Evolutionary conservation across 2,113 vertebrate species (phyloP).

Genomic region (Microcebus lehilahytsara): DNA sequence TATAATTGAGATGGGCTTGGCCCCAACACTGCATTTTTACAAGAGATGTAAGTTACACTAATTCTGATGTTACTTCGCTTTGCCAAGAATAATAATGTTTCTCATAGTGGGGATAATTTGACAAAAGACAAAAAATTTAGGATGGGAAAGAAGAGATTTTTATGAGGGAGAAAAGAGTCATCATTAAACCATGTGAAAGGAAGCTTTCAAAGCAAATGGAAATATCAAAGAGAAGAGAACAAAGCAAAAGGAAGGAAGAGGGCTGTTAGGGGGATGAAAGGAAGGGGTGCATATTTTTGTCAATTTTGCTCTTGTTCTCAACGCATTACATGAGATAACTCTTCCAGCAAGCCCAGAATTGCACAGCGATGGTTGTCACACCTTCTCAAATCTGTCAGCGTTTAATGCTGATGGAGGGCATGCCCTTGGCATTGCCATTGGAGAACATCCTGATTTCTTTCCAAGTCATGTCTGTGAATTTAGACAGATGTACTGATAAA

Average conservation of each 20-base stretch:
- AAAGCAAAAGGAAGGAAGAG: neutral
- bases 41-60: neutral
- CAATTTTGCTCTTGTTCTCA: conserved; percentile 49
- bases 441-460: conserved; percentile 32
- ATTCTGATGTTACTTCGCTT: conserved; percentile 15
- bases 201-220: conserved; percentile 66
- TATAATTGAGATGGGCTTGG: neutral
- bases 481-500: conserved; percentile 38
- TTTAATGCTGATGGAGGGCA: conserved; percentile 43
- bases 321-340: neutral
- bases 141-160: conserved; percentile 39
- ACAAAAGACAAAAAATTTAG: neutral
- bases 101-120: neutral
- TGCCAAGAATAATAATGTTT: conserved; percentile 14
- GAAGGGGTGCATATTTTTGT: conserved; percentile 25
- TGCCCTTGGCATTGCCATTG: neutral
- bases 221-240: conserved; percentile 69
- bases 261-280: conserved; percentile 35
- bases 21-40: neutral
- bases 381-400: conserved; percentile 53
- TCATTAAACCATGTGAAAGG: conserved; percentile 53
- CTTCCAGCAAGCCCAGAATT: neutral
- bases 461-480: conserved; percentile 22
- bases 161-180: conserved; percentile 20
- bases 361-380: conserved; percentile 30